Conservation (phyloP, 2,888 invertebrate genomes). For the Hybos culiciformis region DNA sequence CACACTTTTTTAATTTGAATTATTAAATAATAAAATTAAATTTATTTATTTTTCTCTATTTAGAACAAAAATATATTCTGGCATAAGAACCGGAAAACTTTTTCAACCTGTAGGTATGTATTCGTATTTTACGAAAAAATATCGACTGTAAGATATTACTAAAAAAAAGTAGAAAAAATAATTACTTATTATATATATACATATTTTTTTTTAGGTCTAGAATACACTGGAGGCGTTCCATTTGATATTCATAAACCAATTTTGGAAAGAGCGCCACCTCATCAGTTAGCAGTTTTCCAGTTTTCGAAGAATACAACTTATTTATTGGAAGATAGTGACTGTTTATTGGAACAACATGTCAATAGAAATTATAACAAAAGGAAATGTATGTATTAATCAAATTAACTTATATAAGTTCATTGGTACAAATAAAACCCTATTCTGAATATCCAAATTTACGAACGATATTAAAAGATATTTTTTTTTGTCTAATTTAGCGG, state of each 20-base stretch:
- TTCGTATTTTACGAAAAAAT: slow-evolving; percentile 75
- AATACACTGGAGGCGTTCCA: slow-evolving; percentile 86
- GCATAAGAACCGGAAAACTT: slow-evolving; percentile 48
- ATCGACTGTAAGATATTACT: slow-evolving; percentile 78
- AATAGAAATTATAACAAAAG: too few relatives aligned
- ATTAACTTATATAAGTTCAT: too few relatives aligned
- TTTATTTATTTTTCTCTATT: slow-evolving; percentile 23
- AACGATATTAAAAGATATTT: too few relatives aligned
- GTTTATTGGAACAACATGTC: slow-evolving; percentile 77
- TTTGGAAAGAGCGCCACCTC: slow-evolving; percentile 70
- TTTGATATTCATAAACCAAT: slow-evolving; percentile 80
- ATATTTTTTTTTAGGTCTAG: slow-evolving; percentile 49
- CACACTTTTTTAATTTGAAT: neutral
- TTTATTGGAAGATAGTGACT: slow-evolving; percentile 82
- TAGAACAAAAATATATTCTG: slow-evolving; percentile 81
- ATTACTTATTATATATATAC: neutral
- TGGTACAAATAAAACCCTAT: too few relatives aligned
- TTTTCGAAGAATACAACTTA: too few relatives aligned
- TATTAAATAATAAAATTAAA: neutral
- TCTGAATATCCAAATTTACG: too few relatives aligned
- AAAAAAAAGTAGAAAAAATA: too few relatives aligned
- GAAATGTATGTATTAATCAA: too few relatives aligned
- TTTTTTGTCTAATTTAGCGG: too few relatives aligned
- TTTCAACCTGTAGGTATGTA: slow-evolving; percentile 62
- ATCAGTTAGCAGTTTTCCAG: slow-evolving; percentile 72